These are phyloP conservation scores for Leptinotarsa undecemlineata DNA, from an alignment of 1,140 invertebrate genomes.

Conservation along the genomic window DNA sequence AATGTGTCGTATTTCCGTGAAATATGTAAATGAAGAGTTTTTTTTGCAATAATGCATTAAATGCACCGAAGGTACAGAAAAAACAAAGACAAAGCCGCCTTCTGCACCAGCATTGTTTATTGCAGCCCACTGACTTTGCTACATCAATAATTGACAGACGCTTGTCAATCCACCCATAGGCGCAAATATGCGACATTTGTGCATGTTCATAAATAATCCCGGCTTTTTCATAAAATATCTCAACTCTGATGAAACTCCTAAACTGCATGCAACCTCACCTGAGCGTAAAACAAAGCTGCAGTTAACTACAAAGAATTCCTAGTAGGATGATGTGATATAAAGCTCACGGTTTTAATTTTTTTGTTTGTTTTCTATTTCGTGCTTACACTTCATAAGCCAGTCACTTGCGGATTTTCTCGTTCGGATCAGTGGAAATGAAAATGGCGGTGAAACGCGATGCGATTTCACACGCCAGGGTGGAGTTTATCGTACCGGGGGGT, in stretches of 20 bases:
- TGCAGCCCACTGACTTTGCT: neutral
- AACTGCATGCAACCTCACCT: neutral
- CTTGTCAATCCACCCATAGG: neutral
- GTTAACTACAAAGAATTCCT: conserved; percentile 3
- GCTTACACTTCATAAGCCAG: conserved; percentile 1
- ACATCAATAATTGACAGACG: neutral
- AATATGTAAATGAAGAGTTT: neutral
- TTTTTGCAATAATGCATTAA: too few species aligned
- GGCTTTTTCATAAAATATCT: neutral
- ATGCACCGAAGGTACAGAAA: neutral
- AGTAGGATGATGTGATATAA: conserved; percentile 5
- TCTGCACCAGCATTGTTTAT: neutral
- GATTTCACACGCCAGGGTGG: neutral
- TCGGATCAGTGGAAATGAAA: neutral
- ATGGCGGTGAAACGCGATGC: neutral
- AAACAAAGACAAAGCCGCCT: neutral
- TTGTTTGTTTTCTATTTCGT: neutral
- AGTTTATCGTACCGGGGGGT: too few species aligned
- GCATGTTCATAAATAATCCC: neutral
- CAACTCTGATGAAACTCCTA: conserved; percentile 5
- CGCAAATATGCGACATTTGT: neutral
- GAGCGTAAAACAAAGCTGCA: conserved; percentile 2
- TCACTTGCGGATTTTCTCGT: conserved; percentile 2
- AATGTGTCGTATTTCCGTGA: neutral
- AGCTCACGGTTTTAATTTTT: neutral